Percentiles rank a stretch among this genome's conserved stretches.
Conservation (phyloP, 2,888 invertebrate species). For the Drosophila mettleri region DNA sequence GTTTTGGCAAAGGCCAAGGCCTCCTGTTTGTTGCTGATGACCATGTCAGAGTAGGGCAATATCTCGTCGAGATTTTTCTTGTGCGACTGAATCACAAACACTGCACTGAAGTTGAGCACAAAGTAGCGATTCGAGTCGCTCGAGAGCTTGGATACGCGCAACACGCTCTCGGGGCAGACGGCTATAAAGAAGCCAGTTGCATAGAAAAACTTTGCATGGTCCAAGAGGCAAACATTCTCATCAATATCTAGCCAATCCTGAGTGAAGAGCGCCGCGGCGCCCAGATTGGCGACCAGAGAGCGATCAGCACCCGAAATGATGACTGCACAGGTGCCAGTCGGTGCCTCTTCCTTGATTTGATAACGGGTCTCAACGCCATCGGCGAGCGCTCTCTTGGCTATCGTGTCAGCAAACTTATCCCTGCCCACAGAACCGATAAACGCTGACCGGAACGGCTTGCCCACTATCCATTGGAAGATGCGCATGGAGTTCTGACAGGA, state of each 20-base stretch:
- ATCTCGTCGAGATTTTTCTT: conserved; percentile 30
- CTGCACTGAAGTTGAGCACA: conserved; percentile 67
- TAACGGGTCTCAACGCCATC: conserved; percentile 58
- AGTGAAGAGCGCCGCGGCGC: conserved; percentile 57
- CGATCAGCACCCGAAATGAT: conserved; percentile 51
- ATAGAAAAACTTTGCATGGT: conserved; percentile 49
- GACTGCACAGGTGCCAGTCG: conserved; percentile 66
- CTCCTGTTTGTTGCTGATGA: conserved; percentile 68
- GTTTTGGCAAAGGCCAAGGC: conserved; percentile 45
- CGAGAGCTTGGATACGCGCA: conserved; percentile 31
- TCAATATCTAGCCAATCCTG: conserved; percentile 54
- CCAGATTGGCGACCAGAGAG: conserved; percentile 67
- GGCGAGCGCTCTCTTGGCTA: conserved; percentile 55
- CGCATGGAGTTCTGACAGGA: conserved; percentile 68
- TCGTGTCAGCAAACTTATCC: conserved; percentile 59
- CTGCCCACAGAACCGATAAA: conserved; percentile 60
- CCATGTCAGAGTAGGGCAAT: conserved; percentile 52
- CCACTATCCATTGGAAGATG: conserved; percentile 66
- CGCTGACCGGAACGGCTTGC: conserved; percentile 33
- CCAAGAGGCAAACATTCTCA: conserved; percentile 47
- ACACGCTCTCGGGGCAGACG: conserved; percentile 37
- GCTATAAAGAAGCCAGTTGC: conserved; percentile 70
- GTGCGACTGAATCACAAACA: conserved; percentile 56
- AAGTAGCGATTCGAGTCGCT: conserved; percentile 30
- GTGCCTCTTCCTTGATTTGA: conserved; percentile 40